A percentile compares a stretch with the other conserved stretches of the same genome.
Evolutionary conservation across 1,140 invertebrate genomes (phyloP).

Genomic region (Drosophila aff.): DNA sequence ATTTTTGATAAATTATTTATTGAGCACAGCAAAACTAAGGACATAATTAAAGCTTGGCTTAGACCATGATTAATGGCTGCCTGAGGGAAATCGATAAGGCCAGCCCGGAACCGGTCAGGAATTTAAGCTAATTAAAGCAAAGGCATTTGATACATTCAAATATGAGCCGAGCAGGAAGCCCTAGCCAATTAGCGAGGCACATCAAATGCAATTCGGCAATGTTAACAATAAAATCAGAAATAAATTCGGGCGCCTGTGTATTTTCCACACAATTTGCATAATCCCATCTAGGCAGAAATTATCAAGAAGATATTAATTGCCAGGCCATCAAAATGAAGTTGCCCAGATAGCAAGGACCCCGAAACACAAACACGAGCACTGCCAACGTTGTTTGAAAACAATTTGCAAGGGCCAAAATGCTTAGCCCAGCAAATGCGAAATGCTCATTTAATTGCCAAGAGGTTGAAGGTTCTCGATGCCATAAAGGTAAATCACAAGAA

Average conservation of each 20-base stretch:
- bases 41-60: slow-evolving; percentile 69
- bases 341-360: slow-evolving; percentile 18
- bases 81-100: slow-evolving; percentile 47
- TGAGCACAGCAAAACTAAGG: slow-evolving; percentile 48
- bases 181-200: slow-evolving; percentile 11
- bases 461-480: slow-evolving; percentile 43
- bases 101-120: slow-evolving; percentile 12
- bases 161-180: not conserved
- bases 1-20: slow-evolving; percentile 82
- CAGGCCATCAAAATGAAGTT: slow-evolving; percentile 59
- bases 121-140: slow-evolving; percentile 15
- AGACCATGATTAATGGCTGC: slow-evolving; percentile 67
- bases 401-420: slow-evolving; percentile 58
- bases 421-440: slow-evolving; percentile 73
- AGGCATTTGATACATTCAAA: slow-evolving; percentile 1
- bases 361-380: slow-evolving; percentile 21
- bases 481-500: slow-evolving; percentile 83
- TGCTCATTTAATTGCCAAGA: slow-evolving; percentile 71
- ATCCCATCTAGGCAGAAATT: slow-evolving; percentile 55
- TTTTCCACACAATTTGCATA: slow-evolving; percentile 63
- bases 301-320: slow-evolving; percentile 61
- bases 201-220: slow-evolving; percentile 30
- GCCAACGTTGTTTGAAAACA: slow-evolving; percentile 58
- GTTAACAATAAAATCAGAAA: slow-evolving; percentile 22
- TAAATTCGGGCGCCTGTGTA: slow-evolving; percentile 2